Evolutionary conservation across 1,140 invertebrate genomes (phyloP), one percentile per base, ranked within the genome.

Genomic region (Dendroctonus valens): DNA sequence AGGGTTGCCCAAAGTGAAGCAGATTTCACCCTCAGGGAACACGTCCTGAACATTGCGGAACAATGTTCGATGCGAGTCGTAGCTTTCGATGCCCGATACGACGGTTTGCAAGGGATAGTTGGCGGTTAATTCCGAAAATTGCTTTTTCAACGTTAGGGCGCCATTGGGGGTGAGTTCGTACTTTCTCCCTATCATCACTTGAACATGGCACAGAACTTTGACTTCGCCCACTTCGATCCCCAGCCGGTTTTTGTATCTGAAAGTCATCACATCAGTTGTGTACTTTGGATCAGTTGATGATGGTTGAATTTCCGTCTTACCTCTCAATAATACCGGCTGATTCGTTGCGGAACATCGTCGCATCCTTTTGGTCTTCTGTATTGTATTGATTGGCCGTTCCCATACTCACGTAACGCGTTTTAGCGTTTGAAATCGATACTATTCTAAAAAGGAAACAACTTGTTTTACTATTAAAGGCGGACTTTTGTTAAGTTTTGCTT

Each of bases 1-100:
- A 3, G 88, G 89, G 69, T 85, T 83, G 0, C 87, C 87, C 6
- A 95, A 76, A 79, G 94, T 87, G 74, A 96, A 96, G 58, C 91
- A 88, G 2, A 75, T 71, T 50, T 83, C 84, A 0, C 86, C 85
- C 3, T 78, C 74, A 1, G 86, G 83, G 72, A 92, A 96, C 0
- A 93, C 80, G 41, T 94, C 85, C n/a, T 85, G 79, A 9, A 93
- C 78, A 12, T 83, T 67, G 39, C 52, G 65, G 54, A 67, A 85
- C 37, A 73, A 57, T 57, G 78, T 66, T 12, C 73, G 52, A 61
- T 64, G 51, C 37, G 65, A 67, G 57, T 76, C 80, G 64, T 85
- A 73, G 0, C 86, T 79, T 5, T 79, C 70, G n/a, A 91, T 83
- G 69, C 87, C 78, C 69, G 82, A 79, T 0, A 93, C 83, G 0